These are phyloP conservation scores for Tautogolabrus adspersus DNA, from an alignment of 2,113 vertebrate species.

Conservation along the genomic window DNA sequence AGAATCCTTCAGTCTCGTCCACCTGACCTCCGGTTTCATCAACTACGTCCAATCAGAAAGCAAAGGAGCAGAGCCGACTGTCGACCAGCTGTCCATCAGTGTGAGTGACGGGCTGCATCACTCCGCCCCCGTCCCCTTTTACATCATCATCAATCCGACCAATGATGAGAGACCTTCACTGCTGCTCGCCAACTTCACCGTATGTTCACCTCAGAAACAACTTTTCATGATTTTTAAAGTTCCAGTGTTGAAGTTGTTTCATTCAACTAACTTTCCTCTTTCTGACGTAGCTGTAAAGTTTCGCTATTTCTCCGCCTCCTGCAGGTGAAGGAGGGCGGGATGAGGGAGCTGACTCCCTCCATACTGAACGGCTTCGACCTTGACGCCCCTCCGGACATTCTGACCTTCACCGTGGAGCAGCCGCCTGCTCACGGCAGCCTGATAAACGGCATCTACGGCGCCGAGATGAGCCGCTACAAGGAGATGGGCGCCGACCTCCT, in stretches of 20 bases:
- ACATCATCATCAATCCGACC: conserved; percentile 81
- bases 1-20: conserved; percentile 82
- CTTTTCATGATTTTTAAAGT: no score
- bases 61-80: conserved; percentile 64
- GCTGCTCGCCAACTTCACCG: conserved; percentile 77
- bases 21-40: conserved; percentile 76
- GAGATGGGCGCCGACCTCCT: conserved; percentile 61
- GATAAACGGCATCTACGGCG: conserved; percentile 66
- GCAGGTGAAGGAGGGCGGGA: conserved; percentile 77
- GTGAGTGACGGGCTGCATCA: conserved; percentile 80
- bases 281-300: not conserved
- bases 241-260: no score
- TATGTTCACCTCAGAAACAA: conserved; percentile 38
- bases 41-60: conserved; percentile 79
- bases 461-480: conserved; percentile 42
- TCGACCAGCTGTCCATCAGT: conserved; percentile 75
- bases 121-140: conserved; percentile 77
- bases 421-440: conserved; percentile 69
- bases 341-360: conserved; percentile 57
- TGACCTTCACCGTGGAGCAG: conserved; percentile 69
- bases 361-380: conserved; percentile 71
- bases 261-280: not conserved
- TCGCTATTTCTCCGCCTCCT: not conserved
- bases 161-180: conserved; percentile 80
- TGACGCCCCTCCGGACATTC: conserved; percentile 53